A percentile compares a stretch with the other conserved stretches of the same genome.
These are phyloP conservation scores for Philypnodon macrostomus DNA, from an alignment of 2,797 vertebrate genomes.

Conservation along the genomic window DNA sequence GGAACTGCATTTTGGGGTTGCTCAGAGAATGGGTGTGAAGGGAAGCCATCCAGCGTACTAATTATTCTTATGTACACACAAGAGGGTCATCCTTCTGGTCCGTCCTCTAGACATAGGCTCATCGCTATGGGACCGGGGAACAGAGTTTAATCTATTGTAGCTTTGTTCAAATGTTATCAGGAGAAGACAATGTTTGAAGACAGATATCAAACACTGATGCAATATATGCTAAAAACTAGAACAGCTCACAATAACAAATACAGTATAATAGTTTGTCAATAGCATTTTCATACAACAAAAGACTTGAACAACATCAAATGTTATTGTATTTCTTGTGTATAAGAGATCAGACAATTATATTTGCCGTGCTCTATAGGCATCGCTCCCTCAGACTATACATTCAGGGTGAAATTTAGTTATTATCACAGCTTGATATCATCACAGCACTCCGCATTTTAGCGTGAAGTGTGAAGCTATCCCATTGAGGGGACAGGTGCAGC, in stretches of 20 bases:
- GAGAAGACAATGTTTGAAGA: slow-evolving; percentile 2
- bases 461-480: slow-evolving; percentile 7
- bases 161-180: slow-evolving; percentile 7
- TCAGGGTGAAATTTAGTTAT: background rate
- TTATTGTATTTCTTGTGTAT: background rate
- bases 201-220: slow-evolving; percentile 6
- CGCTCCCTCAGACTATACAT: background rate
- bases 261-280: no score
- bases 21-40: slow-evolving; percentile 12
- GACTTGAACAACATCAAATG: background rate
- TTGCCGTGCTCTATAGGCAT: background rate
- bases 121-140: background rate
- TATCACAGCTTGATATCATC: slow-evolving; percentile 5
- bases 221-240: background rate
- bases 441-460: background rate
- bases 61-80: slow-evolving; percentile 49
- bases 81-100: slow-evolving; percentile 33
- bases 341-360: background rate
- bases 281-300: no score
- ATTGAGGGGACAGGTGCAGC: slow-evolving; percentile 17
- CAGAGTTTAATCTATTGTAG: background rate
- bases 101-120: slow-evolving; percentile 36
- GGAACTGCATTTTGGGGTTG: slow-evolving; percentile 21
- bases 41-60: slow-evolving; percentile 14
- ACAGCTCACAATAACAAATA: no score